Conservation (phyloP, 2,888 invertebrate genomes). For the Sthenelais limicola region DNA sequence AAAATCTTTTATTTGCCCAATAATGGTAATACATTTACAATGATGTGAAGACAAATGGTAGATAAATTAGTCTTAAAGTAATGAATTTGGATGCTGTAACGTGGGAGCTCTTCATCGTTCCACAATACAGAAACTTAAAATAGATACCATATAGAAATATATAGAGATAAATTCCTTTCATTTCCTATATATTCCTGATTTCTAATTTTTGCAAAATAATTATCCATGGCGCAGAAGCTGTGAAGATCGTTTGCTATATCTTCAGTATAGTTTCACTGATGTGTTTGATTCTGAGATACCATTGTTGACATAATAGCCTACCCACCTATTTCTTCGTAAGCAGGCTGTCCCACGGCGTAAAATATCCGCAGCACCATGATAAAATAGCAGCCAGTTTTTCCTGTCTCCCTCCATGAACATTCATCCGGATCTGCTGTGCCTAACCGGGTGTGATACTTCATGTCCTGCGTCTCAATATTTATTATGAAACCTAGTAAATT, state of each 20-base stretch:
- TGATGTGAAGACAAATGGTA: no score
- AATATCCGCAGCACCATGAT: conserved; percentile 61
- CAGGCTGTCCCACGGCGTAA: conserved; percentile 58
- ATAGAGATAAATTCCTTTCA: no score
- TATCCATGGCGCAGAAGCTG: not conserved
- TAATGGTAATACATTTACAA: no score
- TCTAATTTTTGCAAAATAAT: not conserved
- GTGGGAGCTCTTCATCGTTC: no score
- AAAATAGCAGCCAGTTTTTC: conserved; percentile 51
- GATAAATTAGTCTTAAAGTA: no score
- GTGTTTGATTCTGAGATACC: no score
- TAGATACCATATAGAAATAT: no score
- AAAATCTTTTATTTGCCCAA: no score
- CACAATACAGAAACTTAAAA: no score
- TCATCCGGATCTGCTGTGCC: conserved; percentile 57
- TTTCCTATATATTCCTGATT: no score
- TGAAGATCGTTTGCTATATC: not conserved
- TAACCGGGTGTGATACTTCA: conserved; percentile 57
- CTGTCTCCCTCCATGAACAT: conserved; percentile 57
- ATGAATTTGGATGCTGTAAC: no score
- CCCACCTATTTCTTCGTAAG: conserved; percentile 58
- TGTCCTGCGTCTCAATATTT: conserved; percentile 60
- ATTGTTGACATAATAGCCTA: no score
- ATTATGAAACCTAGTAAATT: conserved; percentile 64
- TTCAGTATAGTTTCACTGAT: not conserved